Percentiles rank a stretch among this genome's conserved stretches.
Conservation (phyloP, 2,113 vertebrate species). For the Oreotragus oreotragus region DNA sequence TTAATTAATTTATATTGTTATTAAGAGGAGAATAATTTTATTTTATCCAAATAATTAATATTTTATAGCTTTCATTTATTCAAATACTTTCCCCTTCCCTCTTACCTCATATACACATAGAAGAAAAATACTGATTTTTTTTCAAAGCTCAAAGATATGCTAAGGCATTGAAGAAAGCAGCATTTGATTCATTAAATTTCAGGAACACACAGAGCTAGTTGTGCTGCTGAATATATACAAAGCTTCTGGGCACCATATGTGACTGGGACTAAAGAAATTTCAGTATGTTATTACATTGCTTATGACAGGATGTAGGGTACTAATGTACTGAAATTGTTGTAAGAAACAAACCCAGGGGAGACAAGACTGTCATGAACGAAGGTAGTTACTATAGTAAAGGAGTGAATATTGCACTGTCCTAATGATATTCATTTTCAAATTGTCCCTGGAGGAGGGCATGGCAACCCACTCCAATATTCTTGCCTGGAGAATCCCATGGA, state of each 20-base stretch:
- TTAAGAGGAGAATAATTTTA: slow-evolving; percentile 13
- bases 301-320: neutral
- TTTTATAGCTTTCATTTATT: neutral
- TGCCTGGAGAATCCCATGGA: neutral
- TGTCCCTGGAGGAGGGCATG: neutral
- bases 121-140: neutral
- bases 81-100: neutral
- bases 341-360: neutral
- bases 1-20: neutral
- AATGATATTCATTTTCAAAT: neutral
- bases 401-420: neutral
- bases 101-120: neutral
- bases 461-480: neutral
- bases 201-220: neutral
- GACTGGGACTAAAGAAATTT: neutral
- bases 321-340: neutral
- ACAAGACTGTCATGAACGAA: neutral
- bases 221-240: neutral
- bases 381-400: neutral
- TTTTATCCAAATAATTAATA: neutral
- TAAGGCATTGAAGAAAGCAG: neutral
- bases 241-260: neutral
- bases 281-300: neutral
- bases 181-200: neutral
- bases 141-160: neutral